Conservation (phyloP, 2,888 invertebrate species). For the Oligia fasciuncula region DNA sequence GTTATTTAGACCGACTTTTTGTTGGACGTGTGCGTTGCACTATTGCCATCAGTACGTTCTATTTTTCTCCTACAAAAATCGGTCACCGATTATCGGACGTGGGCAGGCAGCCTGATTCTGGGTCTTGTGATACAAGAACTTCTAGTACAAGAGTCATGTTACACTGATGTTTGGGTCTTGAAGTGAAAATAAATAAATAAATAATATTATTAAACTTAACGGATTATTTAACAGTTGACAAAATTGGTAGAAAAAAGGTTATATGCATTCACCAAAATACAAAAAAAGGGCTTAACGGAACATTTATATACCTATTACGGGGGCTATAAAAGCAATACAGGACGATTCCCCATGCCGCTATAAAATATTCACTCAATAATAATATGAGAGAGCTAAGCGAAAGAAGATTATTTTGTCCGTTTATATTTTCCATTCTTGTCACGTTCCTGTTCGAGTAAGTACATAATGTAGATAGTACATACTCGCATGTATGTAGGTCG, state of each 20-base stretch:
- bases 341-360: not conserved
- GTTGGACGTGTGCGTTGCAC: no score
- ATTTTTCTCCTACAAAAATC: no score
- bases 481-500: not conserved
- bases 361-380: slow-evolving; percentile 55
- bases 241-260: not conserved
- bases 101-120: not conserved
- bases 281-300: not conserved
- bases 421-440: slow-evolving; percentile 44
- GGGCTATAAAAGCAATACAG: slow-evolving; percentile 5
- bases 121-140: not conserved
- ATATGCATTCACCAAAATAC: not conserved
- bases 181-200: not conserved
- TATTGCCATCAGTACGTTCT: no score
- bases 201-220: not conserved
- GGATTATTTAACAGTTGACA: not conserved
- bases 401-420: slow-evolving; percentile 38
- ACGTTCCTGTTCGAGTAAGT: slow-evolving; percentile 31
- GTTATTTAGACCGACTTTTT: no score
- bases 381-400: slow-evolving; percentile 33
- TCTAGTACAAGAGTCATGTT: not conserved
- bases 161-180: not conserved
- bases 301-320: not conserved
- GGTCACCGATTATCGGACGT: no score
- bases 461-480: not conserved